Evolutionary conservation across 2,797 vertebrate species (phyloP).

Genomic region (Lemur catta): DNA sequence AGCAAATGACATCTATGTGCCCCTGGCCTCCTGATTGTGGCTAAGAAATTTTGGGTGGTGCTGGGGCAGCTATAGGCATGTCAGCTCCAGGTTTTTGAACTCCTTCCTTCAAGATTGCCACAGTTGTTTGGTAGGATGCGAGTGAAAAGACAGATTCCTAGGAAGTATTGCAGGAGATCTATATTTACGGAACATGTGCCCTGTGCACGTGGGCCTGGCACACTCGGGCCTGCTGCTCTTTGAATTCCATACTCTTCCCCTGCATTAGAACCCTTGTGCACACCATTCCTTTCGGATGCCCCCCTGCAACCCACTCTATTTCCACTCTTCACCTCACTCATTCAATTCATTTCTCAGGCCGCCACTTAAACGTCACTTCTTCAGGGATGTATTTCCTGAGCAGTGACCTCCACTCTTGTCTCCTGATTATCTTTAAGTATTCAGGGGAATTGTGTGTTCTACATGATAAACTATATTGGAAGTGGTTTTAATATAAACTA

Average conservation of each 20-base stretch:
- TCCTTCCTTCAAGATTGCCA: background rate
- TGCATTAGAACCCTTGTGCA: background rate
- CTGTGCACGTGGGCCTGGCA: background rate
- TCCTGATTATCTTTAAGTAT: conserved; percentile 32
- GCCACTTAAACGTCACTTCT: background rate
- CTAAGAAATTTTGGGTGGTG: background rate
- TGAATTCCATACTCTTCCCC: background rate
- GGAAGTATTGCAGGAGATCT: background rate
- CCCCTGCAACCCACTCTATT: background rate
- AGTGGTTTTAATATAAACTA: conserved; percentile 19
- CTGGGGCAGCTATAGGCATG: background rate
- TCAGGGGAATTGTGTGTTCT: background rate
- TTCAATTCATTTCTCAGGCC: background rate
- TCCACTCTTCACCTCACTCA: background rate
- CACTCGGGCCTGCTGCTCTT: background rate
- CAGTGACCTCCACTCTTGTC: background rate
- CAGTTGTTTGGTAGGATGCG: background rate
- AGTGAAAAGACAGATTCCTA: background rate
- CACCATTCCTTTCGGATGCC: background rate
- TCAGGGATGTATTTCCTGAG: background rate
- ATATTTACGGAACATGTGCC: background rate
- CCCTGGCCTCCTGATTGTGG: background rate
- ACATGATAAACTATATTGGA: background rate
- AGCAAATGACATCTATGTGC: background rate
- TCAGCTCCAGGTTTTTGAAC: background rate